Evolutionary conservation across 2,888 invertebrate species (phyloP).

Genomic region (Myopa tessellatipennis): DNA sequence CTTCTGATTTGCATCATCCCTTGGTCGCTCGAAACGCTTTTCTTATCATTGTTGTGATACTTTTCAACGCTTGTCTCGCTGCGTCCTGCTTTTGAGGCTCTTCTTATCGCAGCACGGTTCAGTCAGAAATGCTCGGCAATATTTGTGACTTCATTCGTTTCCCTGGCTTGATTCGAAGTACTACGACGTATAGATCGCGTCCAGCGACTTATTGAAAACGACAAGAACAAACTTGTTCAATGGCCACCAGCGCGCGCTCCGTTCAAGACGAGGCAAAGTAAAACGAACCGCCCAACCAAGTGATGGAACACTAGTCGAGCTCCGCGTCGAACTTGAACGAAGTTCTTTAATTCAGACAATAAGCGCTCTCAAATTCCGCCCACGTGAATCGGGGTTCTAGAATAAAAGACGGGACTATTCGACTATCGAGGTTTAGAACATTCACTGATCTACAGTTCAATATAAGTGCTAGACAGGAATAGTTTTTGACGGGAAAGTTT

Average conservation of each 20-base stretch:
- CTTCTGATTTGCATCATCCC: not conserved
- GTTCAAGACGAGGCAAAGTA: slow-evolving; percentile 9
- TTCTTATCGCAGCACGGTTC: slow-evolving; percentile 20
- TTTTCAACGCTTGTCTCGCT: not conserved
- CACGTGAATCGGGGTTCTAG: too few species aligned
- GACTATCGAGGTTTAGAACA: too few species aligned
- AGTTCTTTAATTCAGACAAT: not conserved
- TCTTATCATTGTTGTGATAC: slow-evolving; percentile 19
- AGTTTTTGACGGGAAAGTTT: too few species aligned
- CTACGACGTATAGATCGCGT: not conserved
- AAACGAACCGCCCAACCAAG: not conserved
- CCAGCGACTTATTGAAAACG: not conserved
- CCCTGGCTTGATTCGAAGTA: slow-evolving; percentile 8
- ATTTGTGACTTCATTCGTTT: slow-evolving; percentile 14
- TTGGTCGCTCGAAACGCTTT: not conserved
- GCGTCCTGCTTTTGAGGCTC: not conserved
- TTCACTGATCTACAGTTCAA: too few species aligned
- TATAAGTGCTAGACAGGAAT: too few species aligned
- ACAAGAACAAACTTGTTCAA: slow-evolving; percentile 6
- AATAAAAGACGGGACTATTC: too few species aligned
- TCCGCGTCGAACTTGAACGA: slow-evolving; percentile 10
- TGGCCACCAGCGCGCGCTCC: not conserved
- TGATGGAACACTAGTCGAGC: not conserved
- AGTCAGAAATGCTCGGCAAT: slow-evolving; percentile 7
- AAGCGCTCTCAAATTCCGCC: too few species aligned